Evolutionary conservation across 2,888 invertebrate genomes (phyloP).

Genomic region (Andrena minutula): DNA sequence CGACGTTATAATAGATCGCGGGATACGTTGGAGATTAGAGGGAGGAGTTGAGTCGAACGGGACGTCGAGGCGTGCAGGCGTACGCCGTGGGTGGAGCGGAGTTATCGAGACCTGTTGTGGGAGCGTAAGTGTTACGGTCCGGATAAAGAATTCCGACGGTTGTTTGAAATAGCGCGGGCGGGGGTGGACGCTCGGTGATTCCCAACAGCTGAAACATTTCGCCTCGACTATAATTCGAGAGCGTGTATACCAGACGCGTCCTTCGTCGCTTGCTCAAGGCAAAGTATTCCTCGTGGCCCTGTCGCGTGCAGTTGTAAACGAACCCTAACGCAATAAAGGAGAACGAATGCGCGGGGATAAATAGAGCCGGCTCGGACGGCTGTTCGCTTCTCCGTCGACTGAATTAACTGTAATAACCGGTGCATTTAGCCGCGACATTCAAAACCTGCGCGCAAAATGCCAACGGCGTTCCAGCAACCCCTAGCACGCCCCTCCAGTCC

Average conservation of each 20-base stretch:
- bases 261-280: background rate
- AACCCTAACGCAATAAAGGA: conserved; percentile 19
- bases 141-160: too few relatives aligned
- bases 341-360: conserved; percentile 40
- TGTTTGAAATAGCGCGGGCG: too few relatives aligned
- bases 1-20: background rate
- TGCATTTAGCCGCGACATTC: conserved; percentile 78
- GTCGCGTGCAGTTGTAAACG: background rate
- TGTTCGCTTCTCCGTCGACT: conserved; percentile 54
- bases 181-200: too few relatives aligned
- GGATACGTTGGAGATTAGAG: background rate
- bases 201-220: too few relatives aligned
- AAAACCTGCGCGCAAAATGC: conserved; percentile 77
- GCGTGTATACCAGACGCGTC: background rate
- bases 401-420: conserved; percentile 81
- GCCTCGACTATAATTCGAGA: background rate
- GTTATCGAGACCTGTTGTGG: too few relatives aligned
- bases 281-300: background rate
- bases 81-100: too few relatives aligned
- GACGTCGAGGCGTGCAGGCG: background rate
- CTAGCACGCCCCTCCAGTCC: conserved; percentile 7
- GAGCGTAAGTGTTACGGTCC: too few relatives aligned
- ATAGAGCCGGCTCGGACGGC: conserved; percentile 45
- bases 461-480: conserved; percentile 49
- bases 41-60: background rate